Evolutionary conservation across 2,888 invertebrate genomes (phyloP).

Genomic region (Sarcophaga subvicina): DNA sequence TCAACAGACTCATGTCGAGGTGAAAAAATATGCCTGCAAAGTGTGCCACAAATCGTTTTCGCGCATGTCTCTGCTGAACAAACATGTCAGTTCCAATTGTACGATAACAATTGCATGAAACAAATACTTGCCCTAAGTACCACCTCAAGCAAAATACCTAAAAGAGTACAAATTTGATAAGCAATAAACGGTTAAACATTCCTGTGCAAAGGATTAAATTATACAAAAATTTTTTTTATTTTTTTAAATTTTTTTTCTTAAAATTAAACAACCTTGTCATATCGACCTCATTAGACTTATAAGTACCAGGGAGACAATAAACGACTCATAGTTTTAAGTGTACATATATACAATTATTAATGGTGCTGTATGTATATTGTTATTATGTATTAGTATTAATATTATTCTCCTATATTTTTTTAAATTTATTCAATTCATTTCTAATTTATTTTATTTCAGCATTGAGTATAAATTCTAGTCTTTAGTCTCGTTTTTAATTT

Average conservation of each 20-base stretch:
- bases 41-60: constrained; percentile 81
- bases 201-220: constrained; percentile 72
- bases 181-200: constrained; percentile 49
- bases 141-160: constrained; percentile 9
- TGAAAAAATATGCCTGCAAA: constrained; percentile 80
- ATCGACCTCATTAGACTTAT: constrained; percentile 33
- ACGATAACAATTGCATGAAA: constrained; percentile 77
- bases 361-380: constrained; percentile 68
- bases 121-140: neutral
- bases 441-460: constrained; percentile 45
- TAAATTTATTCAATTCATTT: constrained; percentile 11
- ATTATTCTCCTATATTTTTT: constrained; percentile 16
- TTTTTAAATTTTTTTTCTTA: constrained; percentile 17
- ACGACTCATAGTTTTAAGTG: constrained; percentile 60
- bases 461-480: constrained; percentile 68
- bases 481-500: constrained; percentile 30
- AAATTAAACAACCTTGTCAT: constrained; percentile 34
- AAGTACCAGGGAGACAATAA: constrained; percentile 56
- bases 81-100: constrained; percentile 80
- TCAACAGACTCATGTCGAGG: constrained; percentile 81
- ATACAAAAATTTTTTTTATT: constrained; percentile 11
- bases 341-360: neutral
- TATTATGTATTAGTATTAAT: constrained; percentile 38
- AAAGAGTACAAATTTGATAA: neutral
- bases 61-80: constrained; percentile 80